Conservation (phyloP, 2,113 vertebrate genomes). For the Morone saxatilis region DNA sequence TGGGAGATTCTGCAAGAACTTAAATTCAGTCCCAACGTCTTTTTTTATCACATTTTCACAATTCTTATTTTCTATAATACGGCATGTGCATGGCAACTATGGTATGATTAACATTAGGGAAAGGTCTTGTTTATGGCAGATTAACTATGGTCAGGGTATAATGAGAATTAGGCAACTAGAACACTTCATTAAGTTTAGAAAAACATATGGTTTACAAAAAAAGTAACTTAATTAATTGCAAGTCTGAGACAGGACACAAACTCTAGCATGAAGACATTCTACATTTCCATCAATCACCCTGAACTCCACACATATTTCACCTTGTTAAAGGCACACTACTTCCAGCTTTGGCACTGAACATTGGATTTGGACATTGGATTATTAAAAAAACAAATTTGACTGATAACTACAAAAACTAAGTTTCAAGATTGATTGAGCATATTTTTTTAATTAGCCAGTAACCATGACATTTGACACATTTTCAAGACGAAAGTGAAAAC, state of each 20-base stretch:
- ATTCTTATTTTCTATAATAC: background rate
- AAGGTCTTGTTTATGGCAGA: too few relatives aligned
- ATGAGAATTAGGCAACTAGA: background rate
- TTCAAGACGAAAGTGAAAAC: constrained; percentile 26
- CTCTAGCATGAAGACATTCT: background rate
- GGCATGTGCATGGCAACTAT: background rate
- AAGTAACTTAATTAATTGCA: too few relatives aligned
- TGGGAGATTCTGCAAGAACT: too few relatives aligned
- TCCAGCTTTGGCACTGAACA: background rate
- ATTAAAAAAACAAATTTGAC: background rate
- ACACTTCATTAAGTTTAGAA: too few relatives aligned
- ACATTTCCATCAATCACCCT: background rate
- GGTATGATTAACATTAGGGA: too few relatives aligned
- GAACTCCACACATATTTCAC: background rate
- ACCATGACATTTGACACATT: background rate
- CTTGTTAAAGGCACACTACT: background rate
- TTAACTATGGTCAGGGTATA: too few relatives aligned
- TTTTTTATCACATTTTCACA: background rate
- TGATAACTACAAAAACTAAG: background rate
- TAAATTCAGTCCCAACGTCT: too few relatives aligned
- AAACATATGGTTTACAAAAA: too few relatives aligned
- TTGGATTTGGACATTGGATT: background rate
- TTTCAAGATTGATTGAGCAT: background rate
- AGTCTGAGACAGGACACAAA: background rate
- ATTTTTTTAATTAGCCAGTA: background rate